Percentiles rank a stretch among this genome's conserved stretches.
phyloP scores from a whole-genome alignment of 1,140 invertebrate genomes.

The Sweltsa coloradensis region DNA sequence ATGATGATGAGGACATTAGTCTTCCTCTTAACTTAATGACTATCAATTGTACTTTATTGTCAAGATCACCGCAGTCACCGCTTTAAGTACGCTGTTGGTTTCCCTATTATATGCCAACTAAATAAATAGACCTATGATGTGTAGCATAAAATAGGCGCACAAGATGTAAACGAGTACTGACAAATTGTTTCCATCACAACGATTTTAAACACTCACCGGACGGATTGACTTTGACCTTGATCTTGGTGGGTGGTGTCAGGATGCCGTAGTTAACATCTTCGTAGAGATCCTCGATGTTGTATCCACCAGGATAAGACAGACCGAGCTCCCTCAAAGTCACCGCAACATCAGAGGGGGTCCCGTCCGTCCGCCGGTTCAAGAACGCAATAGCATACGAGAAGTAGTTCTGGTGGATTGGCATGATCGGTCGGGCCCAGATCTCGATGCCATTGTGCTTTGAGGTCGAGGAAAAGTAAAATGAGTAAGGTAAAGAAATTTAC shows the following conservation, averaged over 20 bases:
- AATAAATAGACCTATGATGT: neutral
- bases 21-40: too few species aligned
- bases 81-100: too few species aligned
- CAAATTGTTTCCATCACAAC: neutral
- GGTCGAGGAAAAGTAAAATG: conserved; percentile 30
- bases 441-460: conserved; percentile 84
- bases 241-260: conserved; percentile 69
- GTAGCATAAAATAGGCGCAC: neutral
- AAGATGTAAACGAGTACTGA: neutral
- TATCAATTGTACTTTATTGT: too few species aligned
- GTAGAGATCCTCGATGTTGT: conserved; percentile 79
- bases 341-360: conserved; percentile 80
- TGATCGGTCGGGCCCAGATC: conserved; percentile 81
- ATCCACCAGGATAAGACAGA: conserved; percentile 61
- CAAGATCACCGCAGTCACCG: too few species aligned
- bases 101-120: too few species aligned
- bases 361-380: conserved; percentile 74
- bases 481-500: too few species aligned
- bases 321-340: conserved; percentile 74
- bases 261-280: conserved; percentile 76
- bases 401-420: conserved; percentile 62
- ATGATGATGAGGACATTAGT: too few species aligned
- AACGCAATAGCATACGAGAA: conserved; percentile 84
- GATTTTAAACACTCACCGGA: conserved; percentile 50
- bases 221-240: conserved; percentile 88